A percentile compares a stretch with the other conserved stretches of the same genome.
These are phyloP conservation scores for Chaenodraco wilsoni DNA, from an alignment of 2,797 vertebrate species.

Conservation along the genomic window DNA sequence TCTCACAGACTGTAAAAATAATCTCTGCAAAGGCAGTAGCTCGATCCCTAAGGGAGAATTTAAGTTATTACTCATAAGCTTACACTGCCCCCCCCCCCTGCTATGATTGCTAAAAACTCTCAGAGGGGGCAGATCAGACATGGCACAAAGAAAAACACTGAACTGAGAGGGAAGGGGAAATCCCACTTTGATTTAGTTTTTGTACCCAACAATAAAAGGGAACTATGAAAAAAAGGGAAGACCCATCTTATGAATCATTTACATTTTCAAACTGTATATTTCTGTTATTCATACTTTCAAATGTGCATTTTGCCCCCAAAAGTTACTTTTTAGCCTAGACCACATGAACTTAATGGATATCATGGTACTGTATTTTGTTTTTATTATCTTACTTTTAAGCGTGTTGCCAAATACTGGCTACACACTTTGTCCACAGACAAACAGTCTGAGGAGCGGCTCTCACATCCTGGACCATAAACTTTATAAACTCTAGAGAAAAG, in stretches of 20 bases:
- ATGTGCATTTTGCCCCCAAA: background rate
- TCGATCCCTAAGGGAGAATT: constrained; percentile 2
- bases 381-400: background rate
- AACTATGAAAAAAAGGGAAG: background rate
- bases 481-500: background rate
- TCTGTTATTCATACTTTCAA: background rate
- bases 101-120: constrained; percentile 5
- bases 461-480: constrained; percentile 15
- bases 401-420: background rate
- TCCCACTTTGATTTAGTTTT: background rate
- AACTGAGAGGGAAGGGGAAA: background rate
- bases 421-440: background rate
- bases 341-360: background rate
- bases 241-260: background rate
- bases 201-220: background rate
- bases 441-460: background rate
- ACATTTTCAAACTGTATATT: no score
- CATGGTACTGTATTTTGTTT: background rate
- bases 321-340: background rate
- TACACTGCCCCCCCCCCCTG: background rate
- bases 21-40: background rate
- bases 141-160: background rate
- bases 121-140: background rate
- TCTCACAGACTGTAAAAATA: background rate
- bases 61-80: constrained; percentile 12